Base-by-base conservation (phyloP, 1,140 invertebrate species). In the Temnothorax longispinosus region DNA sequence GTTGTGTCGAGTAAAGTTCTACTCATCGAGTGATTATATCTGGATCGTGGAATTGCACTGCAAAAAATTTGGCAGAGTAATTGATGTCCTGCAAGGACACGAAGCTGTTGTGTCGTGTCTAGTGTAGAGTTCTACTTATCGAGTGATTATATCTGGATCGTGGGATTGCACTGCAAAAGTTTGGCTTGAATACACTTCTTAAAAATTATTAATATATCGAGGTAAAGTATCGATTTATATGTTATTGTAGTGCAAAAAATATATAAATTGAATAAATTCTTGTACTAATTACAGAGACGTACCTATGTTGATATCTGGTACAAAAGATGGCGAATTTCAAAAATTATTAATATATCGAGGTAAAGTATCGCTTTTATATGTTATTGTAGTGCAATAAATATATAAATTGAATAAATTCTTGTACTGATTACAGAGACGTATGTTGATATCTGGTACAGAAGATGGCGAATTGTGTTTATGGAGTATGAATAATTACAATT, bases 141-240 rank as follows among this genome's bases (percentile, higher is more conserved):
- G 95, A 89, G 90, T 97, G 2, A 95, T 98, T 32, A 95, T 97
- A 80, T 98, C 98, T 15, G 97, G 97, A 18, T 98, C 98, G 0
- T 97, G 97, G 96, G 98, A 98, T 95, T 97, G 97, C 92, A 97
- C 97, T 32, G 97, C 97, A 0, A 97, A 98, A 94, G 96, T 98
- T 87, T 97, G 97, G 97, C 95, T 95, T 41, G 95, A 94, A 32
- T 92, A 95, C 58, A 91, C 94, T 74, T 27, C 27, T 27, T 27
- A 27, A 27, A 27, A 27, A 27, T 27, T 27, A 27, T 97, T 2
- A 95, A 89, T 87, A 92, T 95, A 67, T 95, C 94, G n/a, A n/a
- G n/a, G n/a, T n/a, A n/a, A n/a, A n/a, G n/a, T n/a, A n/a, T n/a
- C n/a, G n/a, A n/a, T n/a, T n/a, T n/a, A n/a, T n/a, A n/a, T n/a